Base-by-base conservation (phyloP, 2,888 invertebrate genomes). In the Calliopum simillimum region DNA sequence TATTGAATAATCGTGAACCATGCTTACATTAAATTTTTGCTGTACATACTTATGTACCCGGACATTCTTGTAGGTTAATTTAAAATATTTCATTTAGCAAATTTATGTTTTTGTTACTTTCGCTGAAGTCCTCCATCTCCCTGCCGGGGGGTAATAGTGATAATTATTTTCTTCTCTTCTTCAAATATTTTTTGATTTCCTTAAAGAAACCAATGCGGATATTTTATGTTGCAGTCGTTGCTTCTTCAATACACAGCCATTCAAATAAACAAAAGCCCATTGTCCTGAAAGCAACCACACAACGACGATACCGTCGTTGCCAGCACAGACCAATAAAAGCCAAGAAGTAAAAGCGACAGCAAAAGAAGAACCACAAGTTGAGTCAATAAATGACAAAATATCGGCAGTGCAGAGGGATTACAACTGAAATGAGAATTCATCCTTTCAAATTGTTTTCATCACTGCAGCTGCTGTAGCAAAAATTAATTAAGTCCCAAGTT, bases 401-500 rank as follows among this genome's bases (percentile, higher is more conserved):
- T 25, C 25, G 25, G 25, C 25, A 25, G 25, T 25, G 25, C 25
- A 25, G 49, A 14, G 6, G 47, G 47, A 49, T 6, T 19, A 8
- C 49, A 14, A 47, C 16, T 8, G n/a, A 49, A 25, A 25, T 25
- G 25, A n/a, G n/a, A 49, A 19, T n/a, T 49, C n/a, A 13, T 49
- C 49, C 19, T 49, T 49, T 49, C 49, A 49, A 49, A 49, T 14
- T 49, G 14, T 6, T 49, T 49, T 19, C 25, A 25, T 25, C 25
- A 25, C 3, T n/a, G 6, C 33, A 19, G 51, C 51, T 14, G 49
- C 49, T 14, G 49, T 19, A 49, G 49, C 19, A 14, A 49, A 49
- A 49, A 49, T 49, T 49, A 49, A 49, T 49, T 49, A 49, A 49
- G 49, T 49, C 49, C 49, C 49, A 49, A 19, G 49, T 49, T 19